Evolutionary conservation across 2,113 vertebrate species (phyloP).

Genomic region (Carassius carassius): DNA sequence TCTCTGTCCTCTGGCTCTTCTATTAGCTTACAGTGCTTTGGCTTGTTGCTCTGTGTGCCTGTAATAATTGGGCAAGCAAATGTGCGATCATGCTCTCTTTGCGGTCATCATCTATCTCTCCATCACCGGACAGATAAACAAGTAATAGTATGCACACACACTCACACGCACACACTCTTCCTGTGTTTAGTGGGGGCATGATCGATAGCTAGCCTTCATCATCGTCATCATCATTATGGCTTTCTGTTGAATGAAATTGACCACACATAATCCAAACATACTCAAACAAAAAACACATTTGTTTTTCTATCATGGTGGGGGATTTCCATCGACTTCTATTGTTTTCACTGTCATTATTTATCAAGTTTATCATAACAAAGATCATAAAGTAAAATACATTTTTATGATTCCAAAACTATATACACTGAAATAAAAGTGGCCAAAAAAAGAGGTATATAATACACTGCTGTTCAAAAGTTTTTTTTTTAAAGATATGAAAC

Average conservation of each 20-base stretch:
- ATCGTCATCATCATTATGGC: constrained; percentile 22
- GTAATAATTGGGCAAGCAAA: constrained; percentile 21
- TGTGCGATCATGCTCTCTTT: constrained; percentile 36
- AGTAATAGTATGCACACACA: constrained; percentile 19
- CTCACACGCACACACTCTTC: neutral
- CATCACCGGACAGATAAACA: constrained; percentile 28
- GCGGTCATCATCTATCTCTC: neutral
- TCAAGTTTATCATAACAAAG: neutral
- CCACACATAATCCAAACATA: neutral
- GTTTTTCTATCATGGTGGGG: neutral
- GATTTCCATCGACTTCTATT: neutral
- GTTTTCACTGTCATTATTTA: neutral
- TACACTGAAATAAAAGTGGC: too few relatives aligned
- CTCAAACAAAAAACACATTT: neutral
- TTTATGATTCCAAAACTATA: neutral
- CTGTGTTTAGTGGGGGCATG: constrained; percentile 15
- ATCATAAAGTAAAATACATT: neutral
- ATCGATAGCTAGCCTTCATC: constrained; percentile 20
- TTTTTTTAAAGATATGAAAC: too few relatives aligned
- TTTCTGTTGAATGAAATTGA: constrained; percentile 11
- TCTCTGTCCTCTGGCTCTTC: constrained; percentile 1
- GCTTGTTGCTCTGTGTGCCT: constrained; percentile 14
- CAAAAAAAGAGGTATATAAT: too few relatives aligned
- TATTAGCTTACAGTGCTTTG: constrained; percentile 23
- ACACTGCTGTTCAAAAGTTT: too few relatives aligned